Evolutionary conservation across 2,888 invertebrate species (phyloP), one percentile per base, ranked within the genome.

Genomic region (Eurois occulta): DNA sequence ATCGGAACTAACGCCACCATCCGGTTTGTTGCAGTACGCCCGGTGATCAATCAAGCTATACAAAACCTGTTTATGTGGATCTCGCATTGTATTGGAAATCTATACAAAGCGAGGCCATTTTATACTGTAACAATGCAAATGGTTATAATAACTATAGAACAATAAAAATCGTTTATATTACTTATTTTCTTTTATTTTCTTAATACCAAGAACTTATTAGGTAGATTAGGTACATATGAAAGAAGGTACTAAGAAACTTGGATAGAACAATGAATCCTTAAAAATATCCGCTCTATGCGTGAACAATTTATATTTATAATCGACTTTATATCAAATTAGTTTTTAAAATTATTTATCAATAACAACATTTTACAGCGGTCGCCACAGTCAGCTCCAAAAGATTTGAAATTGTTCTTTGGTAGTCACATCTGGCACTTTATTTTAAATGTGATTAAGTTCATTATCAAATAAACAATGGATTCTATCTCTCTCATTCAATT

Each of bases 151-250:
- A n/a, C n/a, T 21, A 13, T 3, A 18, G 1, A 13, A 43, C 24
- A 78, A 80, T 79, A 65, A 80, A 79, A 80, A 24, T 21, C 24
- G 0, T 75, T 79, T 18, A n/a, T 35, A 58, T 48, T 28, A 58
- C 18, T 35, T 65, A 1, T n/a, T 21, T 28, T n/a, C 6, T 80
- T 80, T 80, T 77, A 81, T 72, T 81, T 68, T 10, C 41, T 32
- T 65, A 35, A 35, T 64, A 46, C 21, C 16, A 13, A 65, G 24
- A 3, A 35, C 72, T 67, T 62, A 79, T 67, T 10, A 35, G 2
- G 60, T 72, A 43, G 72, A 68, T 46, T 46, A 76, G 24, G 24
- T 62, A 67, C 66, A 80, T n/a, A n/a, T n/a, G n/a, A n/a, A n/a
- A n/a, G n/a, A n/a, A n/a, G n/a, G n/a, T n/a, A n/a, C n/a, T n/a